Evolutionary conservation across 2,797 vertebrate genomes (phyloP), one percentile per base, ranked within the genome.

Genomic region (Pyrocephalus nanus): DNA sequence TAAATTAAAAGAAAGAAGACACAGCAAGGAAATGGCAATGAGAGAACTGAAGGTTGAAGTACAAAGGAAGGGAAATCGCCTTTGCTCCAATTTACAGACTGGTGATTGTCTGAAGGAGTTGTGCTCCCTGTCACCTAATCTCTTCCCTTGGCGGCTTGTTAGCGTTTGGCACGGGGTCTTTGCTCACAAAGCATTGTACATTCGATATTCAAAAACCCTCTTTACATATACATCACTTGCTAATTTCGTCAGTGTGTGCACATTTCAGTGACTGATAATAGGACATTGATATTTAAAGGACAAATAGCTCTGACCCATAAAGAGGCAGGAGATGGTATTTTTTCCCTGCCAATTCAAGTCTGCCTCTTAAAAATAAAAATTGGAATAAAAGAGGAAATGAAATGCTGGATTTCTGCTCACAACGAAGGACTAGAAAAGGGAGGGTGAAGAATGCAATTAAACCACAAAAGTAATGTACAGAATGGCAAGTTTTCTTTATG

Each of bases 91-190:
- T 98, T 98, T 98, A 96, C 97, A 94, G 86, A 90, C 91, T 92
- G 90, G 97, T 97, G 98, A 98, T 98, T 97, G 98, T 98, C 98
- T 98, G 97, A 96, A 96, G 94, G 96, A 97, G 96, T 94, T 96
- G 94, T 76, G 96, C 94, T 97, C 96, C 94, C 97, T 88, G 89
- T 96, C 97, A 98, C 95, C 97, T 98, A 99, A 99, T 99, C 98
- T 98, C 98, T 98, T 99, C 99, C 99, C 99, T 96, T 97, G 98
- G 98, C 98, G 98, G 98, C 99, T 99, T 99, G 98, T 99, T 99
- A 99, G 98, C 97, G 98, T 98, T 98, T 98, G 98, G 98, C 98
- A 98, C 97, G 90, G 97, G 97, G 96, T 95, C 96, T 98, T 94
- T 90, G 88, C 88, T 96, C 96, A 95, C 92, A 89, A 96, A 95